Base-by-base conservation (phyloP, 2,888 invertebrate genomes). In the Cremastinae sp. region DNA sequence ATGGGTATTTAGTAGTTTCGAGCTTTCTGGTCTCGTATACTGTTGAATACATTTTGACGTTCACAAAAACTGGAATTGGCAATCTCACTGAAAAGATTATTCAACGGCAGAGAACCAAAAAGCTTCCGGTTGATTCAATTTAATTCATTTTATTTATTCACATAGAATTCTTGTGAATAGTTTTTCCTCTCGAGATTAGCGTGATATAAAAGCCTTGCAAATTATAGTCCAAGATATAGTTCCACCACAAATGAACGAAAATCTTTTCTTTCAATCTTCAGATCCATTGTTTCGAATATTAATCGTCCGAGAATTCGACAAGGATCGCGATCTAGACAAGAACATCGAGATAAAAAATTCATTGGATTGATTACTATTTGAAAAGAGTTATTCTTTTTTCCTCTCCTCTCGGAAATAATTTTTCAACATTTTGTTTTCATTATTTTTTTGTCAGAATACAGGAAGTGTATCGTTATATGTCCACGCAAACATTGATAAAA, bases 221-320 rank as follows among this genome's bases (percentile, higher is more conserved):
- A 28, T 45, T 45, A 16, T 16, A 4, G 4, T 1, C 45, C 2
- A 14, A 14, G 2, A 12, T 10, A 16, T 1, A 5, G 3, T 16
- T 2, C 7, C 12, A 45, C 45, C 12, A 45, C n/a, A 41, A 10
- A 35, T 39, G 18, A 1, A 8, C 12, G 9, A 9, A 8, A n/a
- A 5, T 53, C 43, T 62, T 70, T 55, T 2, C 49, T 58, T 51
- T 14, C 16, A 20, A 1, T 12, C 37, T 35, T 12, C 37, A 7
- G 16, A 10, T 45, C 14, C 14, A 49, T 49, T 28, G 18, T 47
- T 58, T 37, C 35, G 16, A 49, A 43, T 65, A 16, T 58, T 45
- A 28, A 43, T 51, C 8, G 22, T 4, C 39, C 12, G 45, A 28
- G 45, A 45, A 45, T 35, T n/a, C n/a, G n/a, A n/a, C n/a, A n/a